Conservation (phyloP, 2,888 invertebrate species). For the Limnephilus auricula region DNA sequence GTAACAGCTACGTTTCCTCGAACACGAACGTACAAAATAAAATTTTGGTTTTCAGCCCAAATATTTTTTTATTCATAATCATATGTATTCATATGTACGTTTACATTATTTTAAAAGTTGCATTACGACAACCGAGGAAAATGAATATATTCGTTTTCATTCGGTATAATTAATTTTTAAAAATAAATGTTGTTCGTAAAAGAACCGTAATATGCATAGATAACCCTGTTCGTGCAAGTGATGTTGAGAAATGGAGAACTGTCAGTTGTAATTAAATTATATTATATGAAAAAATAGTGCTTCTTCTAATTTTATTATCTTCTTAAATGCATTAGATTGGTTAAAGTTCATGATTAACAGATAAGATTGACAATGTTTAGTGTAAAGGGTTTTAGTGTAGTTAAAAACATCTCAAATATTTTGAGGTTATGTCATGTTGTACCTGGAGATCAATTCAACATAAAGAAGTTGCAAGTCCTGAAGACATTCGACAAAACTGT, state of each 20-base stretch:
- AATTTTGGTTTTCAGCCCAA: background rate
- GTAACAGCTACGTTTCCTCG: slow-evolving; percentile 8
- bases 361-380: slow-evolving; percentile 46
- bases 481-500: slow-evolving; percentile 76
- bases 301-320: slow-evolving; percentile 19
- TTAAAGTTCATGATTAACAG: slow-evolving; percentile 13
- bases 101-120: too few relatives aligned
- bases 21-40: background rate
- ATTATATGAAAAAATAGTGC: slow-evolving; percentile 18
- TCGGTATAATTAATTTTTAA: too few relatives aligned
- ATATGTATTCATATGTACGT: background rate
- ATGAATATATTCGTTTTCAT: background rate
- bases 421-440: slow-evolving; percentile 74
- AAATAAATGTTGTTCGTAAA: background rate
- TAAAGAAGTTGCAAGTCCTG: slow-evolving; percentile 74
- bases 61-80: background rate
- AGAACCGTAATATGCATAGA: background rate
- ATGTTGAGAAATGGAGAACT: slow-evolving; percentile 42
- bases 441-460: slow-evolving; percentile 67
- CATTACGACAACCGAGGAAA: background rate
- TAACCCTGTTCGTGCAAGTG: background rate
- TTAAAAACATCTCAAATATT: slow-evolving; percentile 52
- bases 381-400: slow-evolving; percentile 39
- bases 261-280: slow-evolving; percentile 58
- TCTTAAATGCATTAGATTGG: background rate